phyloP scores from a whole-genome alignment of 92 coral and sea anemone genomes.

The Muricea muricata region DNA sequence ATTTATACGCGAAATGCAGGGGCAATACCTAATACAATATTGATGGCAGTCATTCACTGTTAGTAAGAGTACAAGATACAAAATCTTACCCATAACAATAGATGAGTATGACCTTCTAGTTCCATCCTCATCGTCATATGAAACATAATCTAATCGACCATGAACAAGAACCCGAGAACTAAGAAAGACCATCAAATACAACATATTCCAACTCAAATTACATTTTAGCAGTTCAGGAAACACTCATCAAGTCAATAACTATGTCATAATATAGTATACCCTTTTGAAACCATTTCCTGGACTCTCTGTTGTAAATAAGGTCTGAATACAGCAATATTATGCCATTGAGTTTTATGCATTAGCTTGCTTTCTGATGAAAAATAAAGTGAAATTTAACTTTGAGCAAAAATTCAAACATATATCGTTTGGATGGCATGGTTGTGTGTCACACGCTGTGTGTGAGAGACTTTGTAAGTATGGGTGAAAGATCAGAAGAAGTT shows the following conservation, averaged over 20 bases:
- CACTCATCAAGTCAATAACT: neutral
- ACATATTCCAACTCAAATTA: neutral
- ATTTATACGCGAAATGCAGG: too few species aligned
- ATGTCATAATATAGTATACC: slow-evolving; percentile 54
- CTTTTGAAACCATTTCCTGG: slow-evolving; percentile 79
- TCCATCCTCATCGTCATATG: slow-evolving; percentile 90
- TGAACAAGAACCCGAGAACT: slow-evolving; percentile 88
- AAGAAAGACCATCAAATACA: neutral
- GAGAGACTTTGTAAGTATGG: too few species aligned
- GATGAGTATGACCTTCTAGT: slow-evolving; percentile 61
- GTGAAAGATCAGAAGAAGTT: too few species aligned
- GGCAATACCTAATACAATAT: too few species aligned
- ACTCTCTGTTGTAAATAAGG: slow-evolving; percentile 91
- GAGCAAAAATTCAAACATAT: too few species aligned
- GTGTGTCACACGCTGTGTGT: too few species aligned
- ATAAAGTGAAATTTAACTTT: neutral
- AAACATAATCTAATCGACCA: slow-evolving; percentile 84
- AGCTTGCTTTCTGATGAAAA: slow-evolving; percentile 64
- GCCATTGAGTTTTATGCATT: slow-evolving; percentile 91
- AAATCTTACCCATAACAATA: slow-evolving; percentile 25
- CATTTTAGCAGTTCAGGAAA: neutral
- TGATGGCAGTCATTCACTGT: too few species aligned
- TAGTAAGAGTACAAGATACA: neutral
- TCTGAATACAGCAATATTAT: slow-evolving; percentile 87
- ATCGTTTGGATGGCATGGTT: too few species aligned